Evolutionary conservation across 2,797 vertebrate species (phyloP).

Genomic region (Leontopithecus rosalia): DNA sequence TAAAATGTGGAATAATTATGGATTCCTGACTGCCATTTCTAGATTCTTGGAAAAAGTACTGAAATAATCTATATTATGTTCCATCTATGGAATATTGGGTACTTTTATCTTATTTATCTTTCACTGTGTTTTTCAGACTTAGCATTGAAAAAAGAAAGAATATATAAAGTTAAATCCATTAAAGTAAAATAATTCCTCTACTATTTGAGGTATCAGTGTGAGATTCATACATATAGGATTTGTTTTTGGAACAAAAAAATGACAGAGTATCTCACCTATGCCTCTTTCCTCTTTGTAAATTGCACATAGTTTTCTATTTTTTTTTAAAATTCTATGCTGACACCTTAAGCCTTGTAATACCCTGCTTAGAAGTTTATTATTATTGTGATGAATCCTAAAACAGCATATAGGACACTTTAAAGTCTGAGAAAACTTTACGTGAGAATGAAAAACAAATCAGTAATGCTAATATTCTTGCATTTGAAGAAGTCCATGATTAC

Average conservation of each 20-base stretch:
- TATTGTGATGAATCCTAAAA: constrained; percentile 61
- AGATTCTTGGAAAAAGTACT: not conserved
- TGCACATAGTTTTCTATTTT: constrained; percentile 3
- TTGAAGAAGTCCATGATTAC: constrained; percentile 73
- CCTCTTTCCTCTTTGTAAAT: not conserved
- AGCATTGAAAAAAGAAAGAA: not conserved
- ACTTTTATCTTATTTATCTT: not conserved
- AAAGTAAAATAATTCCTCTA: not conserved
- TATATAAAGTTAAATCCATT: not conserved
- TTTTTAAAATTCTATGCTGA: not conserved
- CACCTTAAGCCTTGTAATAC: not conserved
- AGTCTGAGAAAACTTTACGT: constrained; percentile 55
- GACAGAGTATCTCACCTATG: not conserved
- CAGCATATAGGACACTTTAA: constrained; percentile 24
- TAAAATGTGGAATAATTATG: not conserved
- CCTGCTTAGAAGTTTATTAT: constrained; percentile 43
- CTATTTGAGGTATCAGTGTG: not conserved
- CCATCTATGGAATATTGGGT: not conserved
- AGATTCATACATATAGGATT: not conserved
- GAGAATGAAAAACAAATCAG: constrained; percentile 78
- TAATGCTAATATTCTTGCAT: constrained; percentile 75
- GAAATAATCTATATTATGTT: not conserved
- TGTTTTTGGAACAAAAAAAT: not conserved
- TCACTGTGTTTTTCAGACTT: not conserved
- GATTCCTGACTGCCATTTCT: not conserved